Conservation (phyloP, 2,797 vertebrate species). For the Triplophysa bombifrons region DNA sequence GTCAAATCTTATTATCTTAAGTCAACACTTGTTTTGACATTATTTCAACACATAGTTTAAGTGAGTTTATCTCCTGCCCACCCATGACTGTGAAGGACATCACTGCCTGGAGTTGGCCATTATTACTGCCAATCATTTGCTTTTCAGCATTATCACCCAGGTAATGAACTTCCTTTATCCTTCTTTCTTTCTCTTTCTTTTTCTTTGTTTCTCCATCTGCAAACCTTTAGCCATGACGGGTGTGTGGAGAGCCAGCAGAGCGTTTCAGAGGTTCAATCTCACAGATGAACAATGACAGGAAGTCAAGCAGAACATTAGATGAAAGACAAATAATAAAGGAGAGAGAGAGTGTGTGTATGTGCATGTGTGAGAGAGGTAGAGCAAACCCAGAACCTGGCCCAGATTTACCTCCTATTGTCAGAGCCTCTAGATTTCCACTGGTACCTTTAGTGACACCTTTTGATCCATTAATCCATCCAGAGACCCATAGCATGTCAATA, state of each 20-base stretch:
- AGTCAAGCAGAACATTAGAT: conserved; percentile 57
- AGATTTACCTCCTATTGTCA: conserved; percentile 13
- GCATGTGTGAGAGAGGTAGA: neutral
- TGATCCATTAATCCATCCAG: conserved; percentile 24
- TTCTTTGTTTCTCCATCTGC: conserved; percentile 35
- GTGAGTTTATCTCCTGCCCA: conserved; percentile 5
- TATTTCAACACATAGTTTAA: too few species aligned
- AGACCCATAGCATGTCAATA: conserved; percentile 18
- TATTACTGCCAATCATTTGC: conserved; percentile 50
- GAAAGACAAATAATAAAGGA: conserved; percentile 45
- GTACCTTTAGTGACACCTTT: conserved; percentile 14
- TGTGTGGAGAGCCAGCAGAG: conserved; percentile 30
- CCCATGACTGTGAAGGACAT: conserved; percentile 30
- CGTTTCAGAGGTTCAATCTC: conserved; percentile 49
- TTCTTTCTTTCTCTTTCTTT: conserved; percentile 27
- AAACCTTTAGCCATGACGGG: conserved; percentile 44
- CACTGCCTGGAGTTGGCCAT: conserved; percentile 28
- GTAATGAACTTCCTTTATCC: conserved; percentile 50
- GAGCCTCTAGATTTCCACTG: conserved; percentile 24
- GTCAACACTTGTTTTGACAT: too few species aligned
- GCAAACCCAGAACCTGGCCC: neutral
- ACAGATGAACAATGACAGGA: conserved; percentile 40
- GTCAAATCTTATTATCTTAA: too few species aligned
- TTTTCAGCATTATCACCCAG: conserved; percentile 54
- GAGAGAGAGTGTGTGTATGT: neutral